Conservation (phyloP, 2,888 invertebrate genomes). For the Sturmia bella region DNA sequence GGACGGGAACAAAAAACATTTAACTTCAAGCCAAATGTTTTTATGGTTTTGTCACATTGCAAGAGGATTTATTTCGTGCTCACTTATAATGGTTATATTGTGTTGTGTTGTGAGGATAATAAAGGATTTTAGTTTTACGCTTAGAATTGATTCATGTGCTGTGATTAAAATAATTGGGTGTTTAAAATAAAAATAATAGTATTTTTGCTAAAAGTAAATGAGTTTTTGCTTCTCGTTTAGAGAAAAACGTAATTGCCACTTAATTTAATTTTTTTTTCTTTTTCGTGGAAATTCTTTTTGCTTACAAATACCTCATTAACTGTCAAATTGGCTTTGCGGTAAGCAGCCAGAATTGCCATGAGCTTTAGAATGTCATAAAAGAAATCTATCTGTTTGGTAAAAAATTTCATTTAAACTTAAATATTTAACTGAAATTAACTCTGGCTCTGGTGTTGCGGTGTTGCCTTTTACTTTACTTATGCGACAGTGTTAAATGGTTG, state of each 20-base stretch:
- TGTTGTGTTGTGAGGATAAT: conserved; percentile 49
- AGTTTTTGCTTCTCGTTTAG: not conserved
- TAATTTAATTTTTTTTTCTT: not conserved
- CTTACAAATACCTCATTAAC: conserved; percentile 51
- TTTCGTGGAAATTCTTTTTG: conserved; percentile 36
- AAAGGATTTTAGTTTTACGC: conserved; percentile 42
- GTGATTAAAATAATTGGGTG: conserved; percentile 61
- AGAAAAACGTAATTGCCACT: conserved; percentile 25
- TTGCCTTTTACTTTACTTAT: conserved; percentile 53
- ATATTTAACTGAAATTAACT: conserved; percentile 57
- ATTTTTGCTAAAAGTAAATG: not conserved
- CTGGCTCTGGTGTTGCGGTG: conserved; percentile 7
- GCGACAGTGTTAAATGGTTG: conserved; percentile 80
- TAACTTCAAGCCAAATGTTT: conserved; percentile 62
- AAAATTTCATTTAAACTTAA: conserved; percentile 53
- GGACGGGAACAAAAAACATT: conserved; percentile 18
- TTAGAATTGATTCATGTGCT: conserved; percentile 38
- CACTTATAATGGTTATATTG: conserved; percentile 56
- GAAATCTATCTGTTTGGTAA: conserved; percentile 58
- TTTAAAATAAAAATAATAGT: conserved; percentile 11
- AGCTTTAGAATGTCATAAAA: conserved; percentile 37
- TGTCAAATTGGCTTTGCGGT: conserved; percentile 61
- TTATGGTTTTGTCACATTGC: conserved; percentile 68
- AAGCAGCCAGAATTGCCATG: not conserved
- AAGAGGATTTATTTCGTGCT: conserved; percentile 55